Evolutionary conservation across 2,888 invertebrate genomes (phyloP).

Genomic region (Clepsis dumicolana): DNA sequence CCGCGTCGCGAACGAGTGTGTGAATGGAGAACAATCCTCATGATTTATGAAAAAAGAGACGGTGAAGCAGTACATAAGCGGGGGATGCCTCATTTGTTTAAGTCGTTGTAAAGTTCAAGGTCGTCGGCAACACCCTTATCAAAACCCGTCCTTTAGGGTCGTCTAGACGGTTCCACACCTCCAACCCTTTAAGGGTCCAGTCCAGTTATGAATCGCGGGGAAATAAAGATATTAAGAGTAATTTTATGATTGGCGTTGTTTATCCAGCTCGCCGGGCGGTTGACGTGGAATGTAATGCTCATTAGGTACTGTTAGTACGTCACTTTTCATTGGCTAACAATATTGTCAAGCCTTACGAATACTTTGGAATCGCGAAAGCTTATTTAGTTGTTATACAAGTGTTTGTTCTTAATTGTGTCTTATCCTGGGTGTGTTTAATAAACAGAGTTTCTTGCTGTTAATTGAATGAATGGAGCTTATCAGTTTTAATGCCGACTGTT

Average conservation of each 20-base stretch:
- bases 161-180: slow-evolving; percentile 84
- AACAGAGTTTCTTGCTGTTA: slow-evolving; percentile 53
- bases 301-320: slow-evolving; percentile 3
- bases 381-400: slow-evolving; percentile 19
- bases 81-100: slow-evolving; percentile 79
- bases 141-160: slow-evolving; percentile 79
- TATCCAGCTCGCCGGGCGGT: background rate
- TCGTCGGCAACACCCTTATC: slow-evolving; percentile 81
- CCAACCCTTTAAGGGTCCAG: slow-evolving; percentile 76
- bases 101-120: slow-evolving; percentile 82
- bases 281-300: background rate
- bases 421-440: slow-evolving; percentile 49
- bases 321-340: slow-evolving; percentile 16
- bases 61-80: slow-evolving; percentile 48
- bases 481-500: slow-evolving; percentile 44
- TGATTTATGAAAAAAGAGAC: slow-evolving; percentile 53
- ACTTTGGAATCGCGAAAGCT: slow-evolving; percentile 2
- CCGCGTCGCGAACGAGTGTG: slow-evolving; percentile 54
- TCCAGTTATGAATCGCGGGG: slow-evolving; percentile 70
- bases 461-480: slow-evolving; percentile 55
- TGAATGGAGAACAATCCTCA: slow-evolving; percentile 53
- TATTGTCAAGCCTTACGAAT: slow-evolving; percentile 8
- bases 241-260: slow-evolving; percentile 17
- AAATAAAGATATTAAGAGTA: slow-evolving; percentile 50
- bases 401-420: slow-evolving; percentile 7